Evolutionary conservation across 2,113 vertebrate species (phyloP), one percentile per base, ranked within the genome.

Genomic region (Chelonoidis abingdonii): DNA sequence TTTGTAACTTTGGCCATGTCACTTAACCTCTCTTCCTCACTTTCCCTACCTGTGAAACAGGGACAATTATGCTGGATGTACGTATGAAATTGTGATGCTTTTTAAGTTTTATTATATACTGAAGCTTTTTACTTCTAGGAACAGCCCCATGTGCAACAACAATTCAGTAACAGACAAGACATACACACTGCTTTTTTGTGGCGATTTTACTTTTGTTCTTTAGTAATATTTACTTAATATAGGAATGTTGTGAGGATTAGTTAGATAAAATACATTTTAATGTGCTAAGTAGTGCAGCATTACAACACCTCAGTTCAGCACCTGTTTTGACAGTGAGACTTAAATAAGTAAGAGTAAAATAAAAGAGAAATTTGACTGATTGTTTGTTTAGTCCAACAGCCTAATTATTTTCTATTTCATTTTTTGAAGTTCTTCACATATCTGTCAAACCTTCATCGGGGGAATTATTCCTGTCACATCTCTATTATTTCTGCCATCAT

Each of bases 331-430:
- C 93, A 95, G 84, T 69, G 47, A 0, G 89, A 65, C 52, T 91
- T 92, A 49, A 88, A 49, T 84, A 57, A 84, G 31, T 78, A 87
- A 59, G 8, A 93, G 93, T 69, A 91, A 94, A 95, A 94, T 86
- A 94, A 94, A 97, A 93, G 87, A 95, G 84, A 53, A 96, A 94
- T 93, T 88, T 96, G 92, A 97, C 87, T 95, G 96, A 97, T 92
- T 97, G 91, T 38, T 96, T 97, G 87, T 94, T 97, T 97, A 96
- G 97, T 94, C 88, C 87, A 95, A 88, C 38, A 93, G 52, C 1
- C 52, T 95, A 93, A 97, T 97, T 97, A 95, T 97, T 97, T 97
- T 89, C 83, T 87, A 97, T 95, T 93, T 97, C 82, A 81, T 97
- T 85, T 22, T 88, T 97, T 92, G 59, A 93, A 83, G n/a, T 95